Evolutionary conservation across 2,888 invertebrate genomes (phyloP), one percentile per base, ranked within the genome.

Genomic region (Hoplodrina ambigua): DNA sequence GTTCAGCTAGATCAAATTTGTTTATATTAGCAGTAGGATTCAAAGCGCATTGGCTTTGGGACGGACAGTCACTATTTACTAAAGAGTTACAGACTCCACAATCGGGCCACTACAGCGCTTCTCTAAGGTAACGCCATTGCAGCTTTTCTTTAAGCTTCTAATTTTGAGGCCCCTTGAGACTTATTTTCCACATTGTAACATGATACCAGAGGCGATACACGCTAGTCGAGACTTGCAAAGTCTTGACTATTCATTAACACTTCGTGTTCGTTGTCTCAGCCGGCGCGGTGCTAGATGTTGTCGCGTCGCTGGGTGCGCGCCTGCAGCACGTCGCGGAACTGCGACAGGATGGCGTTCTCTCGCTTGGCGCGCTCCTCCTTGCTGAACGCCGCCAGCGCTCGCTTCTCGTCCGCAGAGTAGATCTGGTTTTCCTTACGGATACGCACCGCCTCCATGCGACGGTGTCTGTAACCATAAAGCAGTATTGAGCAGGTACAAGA

Each of bases 361-460:
- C 99, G 96, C 94, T 99, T 99, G 86, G 98, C 97, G 73, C 99
- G 96, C 93, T 99, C 99, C 92, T 99, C 99, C 94, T 99, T 99
- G 93, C 99, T 99, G 94, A 99, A 99, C 97, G 99, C 99, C 0
- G 99, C 99, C 75, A 99, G 96, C 7, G 99, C 99, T 68, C 99
- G 97, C 94, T 99, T 99, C 93, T 99, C 99, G 94, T 99, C 99
- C 0, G 99, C 99, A 8, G 99, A 99, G 96, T 99, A 99, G 90
- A 99, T 99, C 96, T 99, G 99, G 96, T 99, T 99, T 96, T 99
- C 99, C 90, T 99, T 99, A 86, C 99, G 97, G 82, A 99, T 98
- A 94, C 99, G 99, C 2, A 99, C 99, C 77, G 99, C 99, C 94
- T 99, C 99, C 99, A 99, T 99, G 83, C 99, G 97, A 4, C 99